phyloP scores from a whole-genome alignment of 2,113 vertebrate species.

The Pycnonotus jocosus region DNA sequence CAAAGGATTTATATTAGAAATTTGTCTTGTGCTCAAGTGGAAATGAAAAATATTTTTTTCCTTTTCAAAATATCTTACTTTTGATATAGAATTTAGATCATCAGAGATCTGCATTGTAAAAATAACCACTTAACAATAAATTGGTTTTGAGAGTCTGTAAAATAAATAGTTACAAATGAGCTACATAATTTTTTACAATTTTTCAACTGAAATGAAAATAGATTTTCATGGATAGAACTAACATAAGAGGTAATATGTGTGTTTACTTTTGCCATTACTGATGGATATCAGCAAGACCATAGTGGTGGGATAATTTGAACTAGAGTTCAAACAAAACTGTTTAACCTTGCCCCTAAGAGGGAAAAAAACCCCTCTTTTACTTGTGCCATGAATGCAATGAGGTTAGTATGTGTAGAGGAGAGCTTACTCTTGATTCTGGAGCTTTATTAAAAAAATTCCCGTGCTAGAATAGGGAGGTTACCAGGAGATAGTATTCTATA shows the following conservation, averaged over 20 bases:
- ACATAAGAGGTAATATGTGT: accelerated
- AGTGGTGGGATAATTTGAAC: background rate
- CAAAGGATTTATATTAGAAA: background rate
- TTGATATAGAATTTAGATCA: background rate
- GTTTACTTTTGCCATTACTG: background rate
- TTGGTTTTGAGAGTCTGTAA: background rate
- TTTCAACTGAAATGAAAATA: background rate
- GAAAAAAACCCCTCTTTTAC: background rate
- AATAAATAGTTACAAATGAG: background rate
- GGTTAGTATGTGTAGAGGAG: background rate
- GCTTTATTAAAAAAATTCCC: background rate
- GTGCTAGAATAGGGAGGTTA: background rate
- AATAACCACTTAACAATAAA: background rate
- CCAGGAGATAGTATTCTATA: background rate
- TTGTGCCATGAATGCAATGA: background rate
- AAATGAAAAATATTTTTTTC: background rate
- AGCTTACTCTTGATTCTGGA: background rate
- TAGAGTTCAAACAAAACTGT: background rate
- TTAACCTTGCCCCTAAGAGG: background rate
- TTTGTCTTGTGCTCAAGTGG: background rate
- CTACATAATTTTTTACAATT: background rate
- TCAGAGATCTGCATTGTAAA: background rate
- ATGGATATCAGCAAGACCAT: background rate
- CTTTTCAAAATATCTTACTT: background rate
- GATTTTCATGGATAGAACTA: background rate